phyloP scores from a whole-genome alignment of 2,888 invertebrate genomes.

The Boloria selene region DNA sequence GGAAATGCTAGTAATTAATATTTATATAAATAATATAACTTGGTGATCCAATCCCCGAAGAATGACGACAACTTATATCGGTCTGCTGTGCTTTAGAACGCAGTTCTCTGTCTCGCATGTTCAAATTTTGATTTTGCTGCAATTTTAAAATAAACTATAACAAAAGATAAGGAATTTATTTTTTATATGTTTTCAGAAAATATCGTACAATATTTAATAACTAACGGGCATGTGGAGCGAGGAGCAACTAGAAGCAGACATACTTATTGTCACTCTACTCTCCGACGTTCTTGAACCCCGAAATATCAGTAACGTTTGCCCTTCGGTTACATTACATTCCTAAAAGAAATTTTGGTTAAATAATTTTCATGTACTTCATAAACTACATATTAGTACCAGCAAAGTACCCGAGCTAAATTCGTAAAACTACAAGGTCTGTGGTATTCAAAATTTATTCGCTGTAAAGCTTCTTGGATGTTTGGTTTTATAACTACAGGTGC shows the following conservation, averaged over 20 bases:
- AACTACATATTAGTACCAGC: not conserved
- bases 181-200: not conserved
- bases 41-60: constrained; percentile 58
- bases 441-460: constrained; percentile 62
- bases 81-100: constrained; percentile 70
- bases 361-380: not conserved
- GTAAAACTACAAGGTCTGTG: constrained; percentile 64
- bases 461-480: constrained; percentile 61
- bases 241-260: constrained; percentile 69
- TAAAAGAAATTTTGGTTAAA: constrained; percentile 37
- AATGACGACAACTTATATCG: constrained; percentile 66
- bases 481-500: constrained; percentile 57
- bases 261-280: constrained; percentile 65
- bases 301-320: constrained; percentile 67
- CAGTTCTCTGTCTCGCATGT: constrained; percentile 54
- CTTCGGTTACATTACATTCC: constrained; percentile 69
- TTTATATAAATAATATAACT: constrained; percentile 42
- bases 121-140: constrained; percentile 33
- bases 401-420: constrained; percentile 48
- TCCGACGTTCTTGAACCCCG: constrained; percentile 66
- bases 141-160: not conserved
- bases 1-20: too few relatives aligned
- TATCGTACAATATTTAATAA: not conserved
- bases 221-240: constrained; percentile 58
- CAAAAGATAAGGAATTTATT: not conserved